Base-by-base conservation (phyloP, 35 echinoderm and acorn worm genomes). In the Heliocidaris tuberculata region DNA sequence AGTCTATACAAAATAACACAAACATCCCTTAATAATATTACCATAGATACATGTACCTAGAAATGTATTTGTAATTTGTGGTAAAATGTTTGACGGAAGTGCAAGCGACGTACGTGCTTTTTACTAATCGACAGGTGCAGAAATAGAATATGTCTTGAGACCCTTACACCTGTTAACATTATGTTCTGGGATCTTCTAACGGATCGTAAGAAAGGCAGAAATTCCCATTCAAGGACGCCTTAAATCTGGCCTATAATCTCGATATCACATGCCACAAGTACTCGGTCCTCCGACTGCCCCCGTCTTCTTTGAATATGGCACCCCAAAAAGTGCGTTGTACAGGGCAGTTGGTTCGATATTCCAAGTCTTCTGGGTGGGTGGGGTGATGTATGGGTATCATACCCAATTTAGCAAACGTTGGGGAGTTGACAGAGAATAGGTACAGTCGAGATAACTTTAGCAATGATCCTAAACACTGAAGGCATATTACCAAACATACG, bases 171-270 rank as follows among this genome's bases (percentile, higher is more conserved):
- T 70, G 60, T 70, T 70, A 21, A 70, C 60, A 70, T 70, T 70
- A 17, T 70, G 60, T 70, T 24, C 60, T 24, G 60, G 24, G 60
- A 70, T 70, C 60, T 70, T 27, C 15, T 15, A 70, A 70, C 60
- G 60, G 60, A 70, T 70, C 60, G 60, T 70, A 70, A 70, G 60
- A 70, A 70, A 70, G 60, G 60, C 60, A 70, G 60, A 70, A 65
- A 70, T 70, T 70, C 60, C 60, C 60, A 70, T 70, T 70, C 60
- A 70, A 70, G 60, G 60, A 70, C 60, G 60, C 17, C 60, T 70
- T 70, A 70, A 70, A 70, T 70, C 60, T 70, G 60, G 15, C 60
- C 60, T 70, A 70, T 70, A 70, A 70, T 70, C 60, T 70, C 60
- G 60, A 65, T 65, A 65, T 65, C 60, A 65, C 19, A 65, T 65